phyloP scores from a whole-genome alignment of 2,888 invertebrate genomes.

The Geotrupes spiniger region DNA sequence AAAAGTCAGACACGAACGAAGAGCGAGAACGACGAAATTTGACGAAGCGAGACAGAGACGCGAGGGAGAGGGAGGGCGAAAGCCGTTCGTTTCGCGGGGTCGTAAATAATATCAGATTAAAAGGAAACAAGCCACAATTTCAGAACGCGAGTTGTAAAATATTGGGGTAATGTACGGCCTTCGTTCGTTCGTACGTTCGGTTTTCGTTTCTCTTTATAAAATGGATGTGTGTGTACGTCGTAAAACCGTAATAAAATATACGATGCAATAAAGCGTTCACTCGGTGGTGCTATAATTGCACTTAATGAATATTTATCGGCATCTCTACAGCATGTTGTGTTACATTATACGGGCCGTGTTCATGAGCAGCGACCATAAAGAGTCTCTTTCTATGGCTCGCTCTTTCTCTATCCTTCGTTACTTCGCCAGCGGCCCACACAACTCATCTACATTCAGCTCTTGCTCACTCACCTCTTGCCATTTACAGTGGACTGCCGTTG shows the following conservation, averaged over 20 bases:
- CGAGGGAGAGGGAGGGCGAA: background rate
- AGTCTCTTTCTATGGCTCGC: conserved; percentile 37
- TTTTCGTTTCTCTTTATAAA: conserved; percentile 32
- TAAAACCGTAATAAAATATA: conserved; percentile 51
- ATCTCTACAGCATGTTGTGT: conserved; percentile 43
- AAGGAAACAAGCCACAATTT: conserved; percentile 32
- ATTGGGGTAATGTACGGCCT: conserved; percentile 34
- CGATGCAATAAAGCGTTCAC: conserved; percentile 51
- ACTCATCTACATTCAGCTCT: conserved; percentile 48
- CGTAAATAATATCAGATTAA: conserved; percentile 32
- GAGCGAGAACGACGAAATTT: background rate
- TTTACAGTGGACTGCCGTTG: conserved; percentile 44
- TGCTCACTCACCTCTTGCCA: conserved; percentile 43
- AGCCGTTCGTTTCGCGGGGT: conserved; percentile 3
- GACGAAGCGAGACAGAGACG: conserved; percentile 6
- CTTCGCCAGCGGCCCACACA: conserved; percentile 40
- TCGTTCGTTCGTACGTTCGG: too few species aligned
- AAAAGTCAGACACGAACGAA: background rate
- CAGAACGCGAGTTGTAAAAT: conserved; percentile 32
- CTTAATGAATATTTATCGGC: conserved; percentile 53
- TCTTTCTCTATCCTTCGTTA: background rate
- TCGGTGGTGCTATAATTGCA: conserved; percentile 52
- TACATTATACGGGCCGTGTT: conserved; percentile 43
- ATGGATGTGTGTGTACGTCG: conserved; percentile 41
- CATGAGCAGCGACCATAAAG: conserved; percentile 45